Conservation (phyloP, 1,140 invertebrate genomes). For the Lethocerus indicus region DNA sequence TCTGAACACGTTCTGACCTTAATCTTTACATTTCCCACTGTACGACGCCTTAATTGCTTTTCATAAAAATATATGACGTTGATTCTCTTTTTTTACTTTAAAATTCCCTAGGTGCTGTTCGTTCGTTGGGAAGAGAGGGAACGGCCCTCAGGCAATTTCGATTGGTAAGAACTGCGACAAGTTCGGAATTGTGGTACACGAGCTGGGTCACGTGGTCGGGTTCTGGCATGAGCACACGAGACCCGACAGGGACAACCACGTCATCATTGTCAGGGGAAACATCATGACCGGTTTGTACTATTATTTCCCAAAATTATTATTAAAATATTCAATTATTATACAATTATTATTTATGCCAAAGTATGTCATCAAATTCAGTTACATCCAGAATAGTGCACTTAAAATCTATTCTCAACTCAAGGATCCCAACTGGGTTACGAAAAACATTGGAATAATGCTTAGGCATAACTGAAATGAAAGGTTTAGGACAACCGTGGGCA, state of each 20-base stretch:
- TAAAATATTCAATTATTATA: neutral
- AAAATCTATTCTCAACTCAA: too few relatives aligned
- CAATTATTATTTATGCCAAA: neutral
- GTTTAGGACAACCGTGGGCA: too few relatives aligned
- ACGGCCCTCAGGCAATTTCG: constrained; percentile 92
- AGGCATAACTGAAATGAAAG: too few relatives aligned
- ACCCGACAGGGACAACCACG: constrained; percentile 86
- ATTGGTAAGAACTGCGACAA: constrained; percentile 99
- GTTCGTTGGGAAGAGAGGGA: constrained; percentile 92
- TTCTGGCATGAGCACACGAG: constrained; percentile 98
- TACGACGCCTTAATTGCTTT: too few relatives aligned
- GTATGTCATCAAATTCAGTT: too few relatives aligned
- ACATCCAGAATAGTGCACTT: too few relatives aligned
- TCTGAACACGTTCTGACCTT: too few relatives aligned
- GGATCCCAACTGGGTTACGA: too few relatives aligned
- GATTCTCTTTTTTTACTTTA: too few relatives aligned
- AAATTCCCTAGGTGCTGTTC: constrained; percentile 98
- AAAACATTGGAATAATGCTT: too few relatives aligned
- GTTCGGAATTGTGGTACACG: constrained; percentile 98
- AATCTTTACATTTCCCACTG: too few relatives aligned
- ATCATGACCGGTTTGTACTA: constrained; percentile 70
- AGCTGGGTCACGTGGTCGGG: constrained; percentile 94
- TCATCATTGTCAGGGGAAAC: constrained; percentile 85
- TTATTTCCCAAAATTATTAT: neutral
- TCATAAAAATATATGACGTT: too few relatives aligned